Evolutionary conservation across 1,140 invertebrate genomes (phyloP).

Genomic region (Rhynchophorus ferrugineus): DNA sequence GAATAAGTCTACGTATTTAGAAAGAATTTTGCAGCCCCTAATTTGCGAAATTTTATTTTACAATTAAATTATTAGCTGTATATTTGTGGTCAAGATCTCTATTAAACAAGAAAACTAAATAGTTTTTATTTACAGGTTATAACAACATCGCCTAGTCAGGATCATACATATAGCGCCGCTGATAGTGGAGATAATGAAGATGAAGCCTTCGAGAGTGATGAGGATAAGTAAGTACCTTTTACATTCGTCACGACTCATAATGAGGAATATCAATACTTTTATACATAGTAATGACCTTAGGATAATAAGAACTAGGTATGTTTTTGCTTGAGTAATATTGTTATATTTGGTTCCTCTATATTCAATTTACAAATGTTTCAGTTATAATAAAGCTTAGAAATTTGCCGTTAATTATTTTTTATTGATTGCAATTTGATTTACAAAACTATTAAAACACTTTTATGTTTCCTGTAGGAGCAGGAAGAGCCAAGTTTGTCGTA

Average conservation of each 20-base stretch:
- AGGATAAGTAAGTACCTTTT: conserved; percentile 41
- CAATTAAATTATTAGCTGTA: background rate
- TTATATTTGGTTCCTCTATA: background rate
- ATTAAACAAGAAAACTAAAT: background rate
- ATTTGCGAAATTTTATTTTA: too few relatives aligned
- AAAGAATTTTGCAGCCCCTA: too few relatives aligned
- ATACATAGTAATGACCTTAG: conserved; percentile 17
- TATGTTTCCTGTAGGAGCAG: conserved; percentile 24
- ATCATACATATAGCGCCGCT: conserved; percentile 65
- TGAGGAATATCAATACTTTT: conserved; percentile 2
- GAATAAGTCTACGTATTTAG: too few relatives aligned
- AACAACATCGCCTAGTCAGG: conserved; percentile 66
- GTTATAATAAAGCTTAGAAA: background rate
- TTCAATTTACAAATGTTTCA: background rate
- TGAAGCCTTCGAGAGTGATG: conserved; percentile 47
- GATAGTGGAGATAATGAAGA: conserved; percentile 38
- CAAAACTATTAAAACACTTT: background rate
- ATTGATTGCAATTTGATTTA: background rate
- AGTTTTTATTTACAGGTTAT: conserved; percentile 48
- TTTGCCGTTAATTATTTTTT: background rate
- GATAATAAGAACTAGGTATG: conserved; percentile 14
- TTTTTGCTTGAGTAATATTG: background rate
- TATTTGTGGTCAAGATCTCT: background rate
- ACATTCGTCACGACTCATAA: background rate
- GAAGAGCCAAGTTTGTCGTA: conserved; percentile 28